Evolutionary conservation across 2,797 vertebrate genomes (phyloP).

Genomic region (Apogon talboti): DNA sequence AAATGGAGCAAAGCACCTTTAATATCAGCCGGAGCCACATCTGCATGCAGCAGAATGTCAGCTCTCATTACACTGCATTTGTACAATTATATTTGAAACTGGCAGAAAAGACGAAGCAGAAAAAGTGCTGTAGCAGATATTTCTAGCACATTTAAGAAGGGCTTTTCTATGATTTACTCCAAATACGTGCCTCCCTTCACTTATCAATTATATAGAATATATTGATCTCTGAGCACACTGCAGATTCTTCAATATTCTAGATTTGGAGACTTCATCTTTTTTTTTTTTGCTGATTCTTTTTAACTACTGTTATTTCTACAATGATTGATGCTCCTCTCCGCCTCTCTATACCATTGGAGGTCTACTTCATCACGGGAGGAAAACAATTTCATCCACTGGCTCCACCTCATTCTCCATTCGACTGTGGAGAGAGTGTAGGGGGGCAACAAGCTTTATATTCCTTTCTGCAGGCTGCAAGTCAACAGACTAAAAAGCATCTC

Average conservation of each 20-base stretch:
- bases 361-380: slow-evolving; percentile 77
- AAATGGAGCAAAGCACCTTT: slow-evolving; percentile 55
- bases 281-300: slow-evolving; percentile 30
- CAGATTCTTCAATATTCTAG: slow-evolving; percentile 33
- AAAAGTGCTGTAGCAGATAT: slow-evolving; percentile 2
- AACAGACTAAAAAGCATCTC: slow-evolving; percentile 76
- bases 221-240: slow-evolving; percentile 43
- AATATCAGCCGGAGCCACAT: slow-evolving; percentile 45
- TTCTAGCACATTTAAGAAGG: slow-evolving; percentile 21
- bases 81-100: slow-evolving; percentile 42
- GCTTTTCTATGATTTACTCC: slow-evolving; percentile 16
- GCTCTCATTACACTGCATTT: slow-evolving; percentile 45
- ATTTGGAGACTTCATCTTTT: slow-evolving; percentile 19
- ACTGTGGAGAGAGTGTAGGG: slow-evolving; percentile 71
- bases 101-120: slow-evolving; percentile 21
- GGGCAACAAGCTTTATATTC: slow-evolving; percentile 74
- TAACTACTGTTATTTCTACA: slow-evolving; percentile 48
- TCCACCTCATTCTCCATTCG: slow-evolving; percentile 81
- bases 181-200: slow-evolving; percentile 5
- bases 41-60: slow-evolving; percentile 54
- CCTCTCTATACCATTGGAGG: slow-evolving; percentile 67
- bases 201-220: slow-evolving; percentile 51
- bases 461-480: slow-evolving; percentile 82
- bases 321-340: slow-evolving; percentile 61
- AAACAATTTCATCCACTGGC: slow-evolving; percentile 80